Evolutionary conservation across 2,888 invertebrate genomes (phyloP).

Genomic region (Trichacis sp.): DNA sequence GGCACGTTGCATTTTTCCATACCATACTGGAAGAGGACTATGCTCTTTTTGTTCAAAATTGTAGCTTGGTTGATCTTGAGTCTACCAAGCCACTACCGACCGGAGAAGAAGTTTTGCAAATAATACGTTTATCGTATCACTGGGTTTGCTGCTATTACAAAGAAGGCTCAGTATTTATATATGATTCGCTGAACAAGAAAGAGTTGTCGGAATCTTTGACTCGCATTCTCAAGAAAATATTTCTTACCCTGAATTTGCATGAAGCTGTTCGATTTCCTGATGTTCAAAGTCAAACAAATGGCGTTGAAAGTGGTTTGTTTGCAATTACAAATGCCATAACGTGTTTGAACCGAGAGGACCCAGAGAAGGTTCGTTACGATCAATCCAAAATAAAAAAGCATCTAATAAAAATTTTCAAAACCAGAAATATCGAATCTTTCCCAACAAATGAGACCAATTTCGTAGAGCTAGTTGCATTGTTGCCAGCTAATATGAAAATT

Average conservation of each 20-base stretch:
- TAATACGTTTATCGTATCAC: neutral
- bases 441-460: too few relatives aligned
- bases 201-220: neutral
- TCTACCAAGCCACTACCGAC: neutral
- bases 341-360: neutral
- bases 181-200: conserved; percentile 1
- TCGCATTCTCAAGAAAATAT: neutral
- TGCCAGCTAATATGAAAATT: too few relatives aligned
- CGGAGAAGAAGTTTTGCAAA: neutral
- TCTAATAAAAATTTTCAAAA: too few relatives aligned
- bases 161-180: neutral
- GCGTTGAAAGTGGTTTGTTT: neutral
- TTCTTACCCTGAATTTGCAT: neutral
- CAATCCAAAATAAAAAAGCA: too few relatives aligned
- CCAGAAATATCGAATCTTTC: too few relatives aligned
- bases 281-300: neutral
- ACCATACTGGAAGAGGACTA: neutral
- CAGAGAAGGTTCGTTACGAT: too few relatives aligned
- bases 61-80: neutral
- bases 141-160: neutral
- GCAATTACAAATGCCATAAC: neutral
- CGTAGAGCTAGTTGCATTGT: too few relatives aligned
- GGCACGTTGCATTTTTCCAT: conserved; percentile 1
- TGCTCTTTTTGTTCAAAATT: neutral
- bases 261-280: too few relatives aligned